Evolutionary conservation across 1,140 invertebrate genomes (phyloP).

Genomic region (Araneus ventricosus): DNA sequence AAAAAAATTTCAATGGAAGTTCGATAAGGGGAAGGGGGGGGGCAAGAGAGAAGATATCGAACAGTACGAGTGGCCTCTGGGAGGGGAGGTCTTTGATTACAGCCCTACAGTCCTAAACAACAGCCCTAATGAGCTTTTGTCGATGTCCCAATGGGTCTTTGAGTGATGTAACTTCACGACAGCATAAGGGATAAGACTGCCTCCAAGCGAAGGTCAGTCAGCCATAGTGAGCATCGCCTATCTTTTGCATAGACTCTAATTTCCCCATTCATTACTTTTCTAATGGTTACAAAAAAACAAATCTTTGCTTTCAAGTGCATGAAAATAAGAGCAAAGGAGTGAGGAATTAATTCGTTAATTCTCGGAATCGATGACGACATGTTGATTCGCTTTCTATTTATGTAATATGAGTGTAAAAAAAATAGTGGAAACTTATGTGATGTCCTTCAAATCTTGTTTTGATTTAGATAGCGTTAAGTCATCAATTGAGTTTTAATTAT

Average conservation of each 20-base stretch:
- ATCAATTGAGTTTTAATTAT: no score
- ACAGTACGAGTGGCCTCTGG: not conserved
- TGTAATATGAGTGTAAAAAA: no score
- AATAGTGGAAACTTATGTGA: no score
- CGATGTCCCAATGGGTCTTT: conserved; percentile 16
- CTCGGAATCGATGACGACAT: no score
- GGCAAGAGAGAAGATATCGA: not conserved
- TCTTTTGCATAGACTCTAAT: not conserved
- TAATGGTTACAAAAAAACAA: not conserved
- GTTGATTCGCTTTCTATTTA: no score
- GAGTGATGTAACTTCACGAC: not conserved
- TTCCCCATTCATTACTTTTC: not conserved
- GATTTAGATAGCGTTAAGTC: no score
- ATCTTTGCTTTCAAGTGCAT: not conserved
- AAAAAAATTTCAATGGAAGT: conserved; percentile 34
- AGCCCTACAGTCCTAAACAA: conserved; percentile 39
- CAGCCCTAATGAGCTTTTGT: conserved; percentile 52
- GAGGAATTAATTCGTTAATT: no score
- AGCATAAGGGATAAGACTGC: not conserved
- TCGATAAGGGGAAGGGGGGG: not conserved
- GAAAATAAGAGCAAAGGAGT: not conserved
- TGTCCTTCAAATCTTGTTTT: no score
- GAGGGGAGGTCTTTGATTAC: conserved; percentile 59
- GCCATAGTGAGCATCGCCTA: not conserved
- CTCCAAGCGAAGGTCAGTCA: not conserved